Conservation (phyloP, 2,888 invertebrate species). For the Monoplex corrugatus region DNA sequence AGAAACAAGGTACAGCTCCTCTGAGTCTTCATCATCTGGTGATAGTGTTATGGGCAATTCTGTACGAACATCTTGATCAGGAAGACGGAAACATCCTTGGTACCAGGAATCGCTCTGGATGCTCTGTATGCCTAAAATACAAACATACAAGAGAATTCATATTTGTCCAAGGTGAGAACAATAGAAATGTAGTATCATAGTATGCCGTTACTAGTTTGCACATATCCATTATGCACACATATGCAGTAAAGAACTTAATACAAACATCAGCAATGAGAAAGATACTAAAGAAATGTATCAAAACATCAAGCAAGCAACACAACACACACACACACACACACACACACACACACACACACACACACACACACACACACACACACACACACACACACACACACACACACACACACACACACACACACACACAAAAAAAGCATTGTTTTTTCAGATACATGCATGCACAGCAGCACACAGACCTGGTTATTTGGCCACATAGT, state of each 20-base stretch:
- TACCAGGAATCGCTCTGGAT: background rate
- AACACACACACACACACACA: background rate
- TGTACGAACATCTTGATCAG: background rate
- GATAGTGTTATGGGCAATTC: background rate
- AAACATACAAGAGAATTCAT: too few species aligned
- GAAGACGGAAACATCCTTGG: background rate
- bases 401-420: background rate
- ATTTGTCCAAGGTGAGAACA: too few species aligned
- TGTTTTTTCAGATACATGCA: background rate
- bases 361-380: background rate
- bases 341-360: background rate
- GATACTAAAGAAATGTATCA: background rate
- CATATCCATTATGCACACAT: background rate
- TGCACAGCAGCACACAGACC: background rate
- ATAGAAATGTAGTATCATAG: too few species aligned
- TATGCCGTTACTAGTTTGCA: background rate
- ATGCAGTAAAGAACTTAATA: background rate
- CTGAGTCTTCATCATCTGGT: background rate
- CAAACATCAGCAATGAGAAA: background rate
- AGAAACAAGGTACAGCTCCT: background rate
- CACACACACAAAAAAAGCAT: background rate
- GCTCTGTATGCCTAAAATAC: too few species aligned
- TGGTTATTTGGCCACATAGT: too few species aligned
- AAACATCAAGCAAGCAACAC: background rate
- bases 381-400: too few species aligned